Conservation (phyloP, 2,888 invertebrate species). For the Lasius platythorax region DNA sequence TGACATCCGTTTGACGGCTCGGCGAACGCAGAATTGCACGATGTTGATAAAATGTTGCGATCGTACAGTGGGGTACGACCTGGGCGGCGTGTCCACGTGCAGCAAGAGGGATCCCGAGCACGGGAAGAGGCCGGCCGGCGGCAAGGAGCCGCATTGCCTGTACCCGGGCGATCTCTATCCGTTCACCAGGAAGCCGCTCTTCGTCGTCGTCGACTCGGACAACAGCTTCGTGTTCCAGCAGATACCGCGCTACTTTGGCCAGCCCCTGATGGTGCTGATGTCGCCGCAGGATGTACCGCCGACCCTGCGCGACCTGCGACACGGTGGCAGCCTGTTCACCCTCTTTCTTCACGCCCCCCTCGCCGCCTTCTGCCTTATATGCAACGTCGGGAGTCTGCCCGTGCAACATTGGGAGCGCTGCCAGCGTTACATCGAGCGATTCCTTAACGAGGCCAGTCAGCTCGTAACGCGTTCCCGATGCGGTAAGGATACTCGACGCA, state of each 20-base stretch:
- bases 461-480: conserved; percentile 93
- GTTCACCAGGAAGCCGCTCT: conserved; percentile 96
- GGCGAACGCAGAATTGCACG: conserved; percentile 73
- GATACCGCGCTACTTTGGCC: conserved; percentile 96
- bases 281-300: conserved; percentile 96
- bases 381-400: conserved; percentile 94
- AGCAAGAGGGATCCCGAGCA: conserved; percentile 92
- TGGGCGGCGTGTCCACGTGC: conserved; percentile 96
- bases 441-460: conserved; percentile 95
- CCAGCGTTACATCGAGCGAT: conserved; percentile 94
- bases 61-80: conserved; percentile 93
- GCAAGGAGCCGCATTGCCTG: conserved; percentile 92
- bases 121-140: conserved; percentile 84
- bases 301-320: conserved; percentile 92
- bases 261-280: conserved; percentile 96
- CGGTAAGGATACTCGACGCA: conserved; percentile 87
- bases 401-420: conserved; percentile 96
- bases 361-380: conserved; percentile 96
- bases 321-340: conserved; percentile 97
- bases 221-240: conserved; percentile 97
- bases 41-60: conserved; percentile 74
- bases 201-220: conserved; percentile 97
- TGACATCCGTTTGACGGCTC: conserved; percentile 46
- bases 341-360: conserved; percentile 98
- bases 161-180: conserved; percentile 98